phyloP scores from a whole-genome alignment of 35 echinoderm and acorn worm genomes.

The Strongylocentrotus purpuratus region DNA sequence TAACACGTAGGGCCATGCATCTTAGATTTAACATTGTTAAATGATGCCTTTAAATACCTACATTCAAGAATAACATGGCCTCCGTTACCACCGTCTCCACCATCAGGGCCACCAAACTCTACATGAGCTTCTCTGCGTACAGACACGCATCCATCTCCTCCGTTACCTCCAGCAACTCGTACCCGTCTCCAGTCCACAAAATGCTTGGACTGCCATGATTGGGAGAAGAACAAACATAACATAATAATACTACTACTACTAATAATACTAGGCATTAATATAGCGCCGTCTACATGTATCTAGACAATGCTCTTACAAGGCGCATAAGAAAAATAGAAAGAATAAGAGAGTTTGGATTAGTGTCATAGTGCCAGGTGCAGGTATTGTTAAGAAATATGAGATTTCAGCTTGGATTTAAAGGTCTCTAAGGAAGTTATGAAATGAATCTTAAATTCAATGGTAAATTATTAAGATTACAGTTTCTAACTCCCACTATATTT shows the following conservation, averaged over 20 bases:
- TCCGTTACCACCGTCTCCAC: conserved; percentile 94
- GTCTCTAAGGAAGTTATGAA: background rate
- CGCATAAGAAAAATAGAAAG: background rate
- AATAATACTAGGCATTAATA: no score
- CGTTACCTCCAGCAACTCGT: conserved; percentile 69
- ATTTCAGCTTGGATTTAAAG: background rate
- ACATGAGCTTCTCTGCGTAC: conserved; percentile 70
- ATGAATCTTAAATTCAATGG: background rate
- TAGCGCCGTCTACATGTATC: no score
- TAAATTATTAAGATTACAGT: background rate
- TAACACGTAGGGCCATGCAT: no score
- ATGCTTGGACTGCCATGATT: conserved; percentile 68
- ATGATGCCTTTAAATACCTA: no score
- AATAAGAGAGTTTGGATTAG: no score
- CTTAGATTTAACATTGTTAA: no score
- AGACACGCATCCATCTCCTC: conserved; percentile 84
- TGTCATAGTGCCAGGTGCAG: no score
- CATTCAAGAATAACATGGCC: conserved; percentile 79
- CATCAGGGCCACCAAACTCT: conserved; percentile 90
- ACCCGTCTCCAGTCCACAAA: conserved; percentile 87
- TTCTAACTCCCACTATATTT: no score
- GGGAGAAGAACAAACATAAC: background rate
- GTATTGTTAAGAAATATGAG: background rate
- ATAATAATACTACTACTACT: background rate
- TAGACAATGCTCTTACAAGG: background rate